Percentiles rank a stretch among this genome's conserved stretches.
Conservation (phyloP, 2,888 invertebrate genomes). For the Vandiemenella viatica region DNA sequence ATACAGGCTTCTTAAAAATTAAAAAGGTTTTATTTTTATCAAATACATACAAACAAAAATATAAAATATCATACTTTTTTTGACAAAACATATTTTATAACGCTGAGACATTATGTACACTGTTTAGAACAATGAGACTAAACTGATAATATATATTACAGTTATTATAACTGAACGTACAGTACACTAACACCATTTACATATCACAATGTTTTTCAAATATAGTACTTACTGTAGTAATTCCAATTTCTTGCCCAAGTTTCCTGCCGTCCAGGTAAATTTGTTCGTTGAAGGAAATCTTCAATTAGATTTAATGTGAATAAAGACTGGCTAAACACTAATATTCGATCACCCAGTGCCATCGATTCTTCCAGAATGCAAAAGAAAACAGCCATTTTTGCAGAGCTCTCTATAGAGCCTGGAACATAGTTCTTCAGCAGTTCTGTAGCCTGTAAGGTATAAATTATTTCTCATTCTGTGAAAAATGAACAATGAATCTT, state of each 20-base stretch:
- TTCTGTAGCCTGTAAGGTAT: constrained; percentile 46
- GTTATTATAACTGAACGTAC: no score
- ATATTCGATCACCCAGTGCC: constrained; percentile 69
- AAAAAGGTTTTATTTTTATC: no score
- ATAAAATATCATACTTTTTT: no score
- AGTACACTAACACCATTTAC: no score
- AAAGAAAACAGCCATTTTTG: constrained; percentile 89
- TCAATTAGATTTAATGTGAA: constrained; percentile 91
- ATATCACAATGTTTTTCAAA: background rate
- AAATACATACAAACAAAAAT: no score
- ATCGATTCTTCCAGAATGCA: constrained; percentile 82
- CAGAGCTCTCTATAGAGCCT: constrained; percentile 81
- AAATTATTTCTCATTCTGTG: no score
- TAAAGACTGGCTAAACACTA: constrained; percentile 92
- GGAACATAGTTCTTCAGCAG: constrained; percentile 72
- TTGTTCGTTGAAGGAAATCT: constrained; percentile 66
- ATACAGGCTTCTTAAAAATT: no score
- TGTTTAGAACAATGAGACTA: no score
- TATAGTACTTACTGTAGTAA: constrained; percentile 66
- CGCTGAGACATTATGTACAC: no score
- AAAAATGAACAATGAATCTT: no score
- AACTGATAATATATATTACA: no score
- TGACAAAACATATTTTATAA: no score
- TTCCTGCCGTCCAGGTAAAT: constrained; percentile 38
- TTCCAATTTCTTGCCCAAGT: constrained; percentile 74